phyloP scores from a whole-genome alignment of 2,888 invertebrate species.

The Tenodera sinensis region DNA sequence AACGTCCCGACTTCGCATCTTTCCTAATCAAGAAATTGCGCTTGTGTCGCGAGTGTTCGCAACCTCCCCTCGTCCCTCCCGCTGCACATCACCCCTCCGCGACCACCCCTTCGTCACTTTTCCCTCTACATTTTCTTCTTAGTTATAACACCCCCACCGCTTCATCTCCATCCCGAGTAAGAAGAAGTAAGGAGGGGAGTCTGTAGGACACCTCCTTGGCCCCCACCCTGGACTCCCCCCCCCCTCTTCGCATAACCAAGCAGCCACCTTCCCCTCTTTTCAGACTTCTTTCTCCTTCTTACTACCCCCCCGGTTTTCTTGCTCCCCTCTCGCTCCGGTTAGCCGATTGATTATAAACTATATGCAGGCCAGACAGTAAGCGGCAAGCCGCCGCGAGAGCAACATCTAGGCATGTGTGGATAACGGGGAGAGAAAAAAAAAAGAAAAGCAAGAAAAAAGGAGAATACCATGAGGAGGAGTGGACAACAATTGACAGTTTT shows the following conservation, averaged over 20 bases:
- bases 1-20: not conserved
- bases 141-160: slow-evolving; percentile 18
- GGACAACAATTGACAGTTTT: not conserved
- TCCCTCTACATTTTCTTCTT: slow-evolving; percentile 18
- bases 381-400: slow-evolving; percentile 23
- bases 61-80: not conserved
- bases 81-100: not conserved
- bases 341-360: slow-evolving; percentile 33
- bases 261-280: slow-evolving; percentile 18
- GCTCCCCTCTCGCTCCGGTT: slow-evolving; percentile 16
- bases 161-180: not conserved
- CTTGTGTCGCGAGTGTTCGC: too few relatives aligned
- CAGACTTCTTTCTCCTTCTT: slow-evolving; percentile 2
- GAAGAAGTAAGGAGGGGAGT: not conserved
- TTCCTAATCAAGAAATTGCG: not conserved
- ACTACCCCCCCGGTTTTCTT: not conserved
- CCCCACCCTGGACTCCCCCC: slow-evolving; percentile 1
- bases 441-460: not conserved
- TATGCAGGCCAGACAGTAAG: slow-evolving; percentile 31
- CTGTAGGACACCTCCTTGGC: not conserved
- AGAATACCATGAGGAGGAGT: not conserved
- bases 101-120: not conserved
- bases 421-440: not conserved
- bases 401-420: slow-evolving; percentile 20
- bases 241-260: slow-evolving; percentile 27